These are phyloP conservation scores for Macrotrachela quadricornifera DNA, from an alignment of 1,140 invertebrate species.

Conservation along the genomic window DNA sequence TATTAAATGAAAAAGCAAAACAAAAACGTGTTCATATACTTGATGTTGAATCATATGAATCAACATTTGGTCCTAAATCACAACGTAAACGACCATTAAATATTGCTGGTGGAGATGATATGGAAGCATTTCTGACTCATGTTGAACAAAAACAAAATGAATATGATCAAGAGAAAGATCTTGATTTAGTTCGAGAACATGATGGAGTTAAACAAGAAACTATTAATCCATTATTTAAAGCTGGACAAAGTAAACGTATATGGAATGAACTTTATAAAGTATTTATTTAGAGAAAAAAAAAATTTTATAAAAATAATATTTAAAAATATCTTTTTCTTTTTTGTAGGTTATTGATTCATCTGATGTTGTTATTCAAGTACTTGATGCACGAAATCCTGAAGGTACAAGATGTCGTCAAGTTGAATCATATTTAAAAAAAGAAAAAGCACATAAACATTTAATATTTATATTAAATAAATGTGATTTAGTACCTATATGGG, in stretches of 20 bases:
- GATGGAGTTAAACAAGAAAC: slow-evolving; percentile 16
- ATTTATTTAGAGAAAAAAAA: neutral
- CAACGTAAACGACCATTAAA: slow-evolving; percentile 71
- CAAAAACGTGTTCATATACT: slow-evolving; percentile 71
- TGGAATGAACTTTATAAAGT: slow-evolving; percentile 98
- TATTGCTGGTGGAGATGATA: slow-evolving; percentile 30
- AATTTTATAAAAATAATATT: too few species aligned
- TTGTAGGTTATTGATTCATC: slow-evolving; percentile 76
- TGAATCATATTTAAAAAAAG: slow-evolving; percentile 63
- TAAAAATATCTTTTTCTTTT: too few species aligned
- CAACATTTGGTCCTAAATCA: slow-evolving; percentile 81
- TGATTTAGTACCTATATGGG: slow-evolving; percentile 78
- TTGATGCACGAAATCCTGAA: slow-evolving; percentile 80
- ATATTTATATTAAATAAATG: slow-evolving; percentile 87
- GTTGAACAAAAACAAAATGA: slow-evolving; percentile 17
- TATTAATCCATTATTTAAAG: slow-evolving; percentile 32
- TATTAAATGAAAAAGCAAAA: slow-evolving; percentile 72
- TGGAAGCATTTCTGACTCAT: slow-evolving; percentile 14
- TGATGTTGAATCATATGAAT: slow-evolving; percentile 78
- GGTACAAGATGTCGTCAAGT: slow-evolving; percentile 81
- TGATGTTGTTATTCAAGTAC: slow-evolving; percentile 73
- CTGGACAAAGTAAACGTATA: slow-evolving; percentile 80
- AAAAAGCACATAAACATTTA: slow-evolving; percentile 79
- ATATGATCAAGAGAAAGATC: slow-evolving; percentile 7
- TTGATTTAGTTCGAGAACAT: slow-evolving; percentile 3